Percentiles rank a stretch among this genome's conserved stretches.
phyloP scores from a whole-genome alignment of 1,140 invertebrate genomes.

The Acromyrmex heyeri region DNA sequence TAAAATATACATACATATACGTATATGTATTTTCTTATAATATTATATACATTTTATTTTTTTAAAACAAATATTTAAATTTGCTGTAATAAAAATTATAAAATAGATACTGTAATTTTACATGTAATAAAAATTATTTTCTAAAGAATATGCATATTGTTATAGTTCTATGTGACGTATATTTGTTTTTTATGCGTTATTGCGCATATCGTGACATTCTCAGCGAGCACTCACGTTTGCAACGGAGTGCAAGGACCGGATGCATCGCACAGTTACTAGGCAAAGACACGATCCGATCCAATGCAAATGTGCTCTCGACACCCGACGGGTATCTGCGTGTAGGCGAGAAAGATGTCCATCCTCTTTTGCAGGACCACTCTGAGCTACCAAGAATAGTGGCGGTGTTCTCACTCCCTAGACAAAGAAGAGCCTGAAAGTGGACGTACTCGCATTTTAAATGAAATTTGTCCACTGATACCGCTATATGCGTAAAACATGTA shows the following conservation, averaged over 20 bases:
- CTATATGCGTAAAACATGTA: background rate
- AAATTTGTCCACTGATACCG: background rate
- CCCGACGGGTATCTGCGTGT: slow-evolving; percentile 73
- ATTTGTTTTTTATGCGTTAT: background rate
- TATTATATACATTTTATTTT: background rate
- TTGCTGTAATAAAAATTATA: background rate
- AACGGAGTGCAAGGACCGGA: slow-evolving; percentile 62
- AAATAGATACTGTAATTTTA: background rate
- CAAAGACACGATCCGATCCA: slow-evolving; percentile 68
- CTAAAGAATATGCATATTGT: background rate
- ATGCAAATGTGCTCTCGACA: slow-evolving; percentile 76
- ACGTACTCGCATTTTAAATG: background rate
- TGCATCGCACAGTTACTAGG: slow-evolving; percentile 70
- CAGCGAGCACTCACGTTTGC: slow-evolving; percentile 18
- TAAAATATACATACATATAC: too few relatives aligned
- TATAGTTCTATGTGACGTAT: slow-evolving; percentile 37
- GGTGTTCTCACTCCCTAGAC: slow-evolving; percentile 46
- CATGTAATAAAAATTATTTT: background rate
- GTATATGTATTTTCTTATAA: too few relatives aligned
- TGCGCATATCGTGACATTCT: slow-evolving; percentile 1
- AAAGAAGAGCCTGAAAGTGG: background rate
- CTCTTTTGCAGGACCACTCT: slow-evolving; percentile 75
- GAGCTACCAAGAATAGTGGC: slow-evolving; percentile 30
- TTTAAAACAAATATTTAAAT: background rate
- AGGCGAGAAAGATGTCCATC: slow-evolving; percentile 79